A percentile compares a stretch with the other conserved stretches of the same genome.
Evolutionary conservation across 37 sponge, comb jelly and placozoan species (phyloP).

Genomic region (Amphimedon queenslandica): DNA sequence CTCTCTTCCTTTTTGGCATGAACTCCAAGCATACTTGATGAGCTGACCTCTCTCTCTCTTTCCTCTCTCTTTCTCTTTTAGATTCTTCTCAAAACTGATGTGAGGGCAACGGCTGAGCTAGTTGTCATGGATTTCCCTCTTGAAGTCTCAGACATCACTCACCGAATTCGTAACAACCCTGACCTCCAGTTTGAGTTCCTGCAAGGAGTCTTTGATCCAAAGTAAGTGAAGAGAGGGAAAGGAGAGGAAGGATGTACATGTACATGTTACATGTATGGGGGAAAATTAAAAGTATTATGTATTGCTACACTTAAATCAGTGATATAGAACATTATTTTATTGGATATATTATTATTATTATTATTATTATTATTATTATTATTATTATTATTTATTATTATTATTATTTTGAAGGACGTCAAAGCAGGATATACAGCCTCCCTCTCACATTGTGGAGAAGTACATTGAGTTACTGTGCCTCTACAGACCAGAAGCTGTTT

Average conservation of each 20-base stretch:
- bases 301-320: too few species aligned
- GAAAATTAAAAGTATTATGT: too few species aligned
- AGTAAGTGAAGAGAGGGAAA: conserved; percentile 20
- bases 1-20: background rate
- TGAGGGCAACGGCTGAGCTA: conserved; percentile 59
- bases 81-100: conserved; percentile 56
- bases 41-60: background rate
- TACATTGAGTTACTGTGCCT: conserved; percentile 85
- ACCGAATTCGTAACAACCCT: conserved; percentile 36
- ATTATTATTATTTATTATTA: background rate
- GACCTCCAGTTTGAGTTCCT: conserved; percentile 59
- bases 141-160: conserved; percentile 45
- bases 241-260: too few species aligned
- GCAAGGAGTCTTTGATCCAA: conserved; percentile 67
- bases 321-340: too few species aligned
- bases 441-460: conserved; percentile 60
- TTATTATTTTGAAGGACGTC: conserved; percentile 7
- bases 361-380: background rate
- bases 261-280: too few species aligned
- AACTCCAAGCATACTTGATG: background rate
- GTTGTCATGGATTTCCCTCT: conserved; percentile 76
- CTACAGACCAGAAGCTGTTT: conserved; percentile 51
- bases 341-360: too few species aligned
- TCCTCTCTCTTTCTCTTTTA: conserved; percentile 7
- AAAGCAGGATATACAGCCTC: conserved; percentile 42